Evolutionary conservation across 2,113 vertebrate species (phyloP).

Genomic region (Hemichromis elongatus): DNA sequence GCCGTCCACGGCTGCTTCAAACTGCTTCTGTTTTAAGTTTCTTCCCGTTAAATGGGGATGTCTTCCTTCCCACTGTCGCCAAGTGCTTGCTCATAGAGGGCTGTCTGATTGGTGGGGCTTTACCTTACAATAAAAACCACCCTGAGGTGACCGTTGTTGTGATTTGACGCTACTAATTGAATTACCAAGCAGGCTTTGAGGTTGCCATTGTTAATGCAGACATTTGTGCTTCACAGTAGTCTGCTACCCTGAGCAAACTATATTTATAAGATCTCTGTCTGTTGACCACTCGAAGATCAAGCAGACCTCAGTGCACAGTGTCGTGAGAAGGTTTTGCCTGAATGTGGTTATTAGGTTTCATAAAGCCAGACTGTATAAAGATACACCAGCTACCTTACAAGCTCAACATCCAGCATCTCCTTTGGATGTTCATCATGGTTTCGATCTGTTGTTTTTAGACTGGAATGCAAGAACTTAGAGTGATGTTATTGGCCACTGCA

Average conservation of each 20-base stretch:
- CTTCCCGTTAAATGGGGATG: neutral
- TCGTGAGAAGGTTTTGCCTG: neutral
- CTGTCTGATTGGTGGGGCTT: neutral
- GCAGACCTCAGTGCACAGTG: neutral
- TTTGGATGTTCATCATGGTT: neutral
- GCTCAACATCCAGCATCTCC: neutral
- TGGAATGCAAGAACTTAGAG: neutral
- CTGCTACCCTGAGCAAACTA: neutral
- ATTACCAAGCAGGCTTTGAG: neutral
- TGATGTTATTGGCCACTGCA: neutral
- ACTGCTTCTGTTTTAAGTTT: neutral
- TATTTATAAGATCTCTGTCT: neutral
- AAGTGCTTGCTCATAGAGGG: neutral
- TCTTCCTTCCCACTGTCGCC: neutral
- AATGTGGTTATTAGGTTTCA: neutral
- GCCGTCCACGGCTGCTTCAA: neutral
- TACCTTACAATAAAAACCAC: neutral
- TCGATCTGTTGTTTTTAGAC: neutral
- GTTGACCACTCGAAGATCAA: neutral
- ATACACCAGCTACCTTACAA: neutral
- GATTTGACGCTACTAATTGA: neutral
- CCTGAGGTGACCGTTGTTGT: neutral
- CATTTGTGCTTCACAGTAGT: neutral
- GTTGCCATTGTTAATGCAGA: neutral
- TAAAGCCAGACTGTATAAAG: neutral